A percentile compares a stretch with the other conserved stretches of the same genome.
Conservation (phyloP, 2,888 invertebrate genomes). For the Acanthosepion lycidas region DNA sequence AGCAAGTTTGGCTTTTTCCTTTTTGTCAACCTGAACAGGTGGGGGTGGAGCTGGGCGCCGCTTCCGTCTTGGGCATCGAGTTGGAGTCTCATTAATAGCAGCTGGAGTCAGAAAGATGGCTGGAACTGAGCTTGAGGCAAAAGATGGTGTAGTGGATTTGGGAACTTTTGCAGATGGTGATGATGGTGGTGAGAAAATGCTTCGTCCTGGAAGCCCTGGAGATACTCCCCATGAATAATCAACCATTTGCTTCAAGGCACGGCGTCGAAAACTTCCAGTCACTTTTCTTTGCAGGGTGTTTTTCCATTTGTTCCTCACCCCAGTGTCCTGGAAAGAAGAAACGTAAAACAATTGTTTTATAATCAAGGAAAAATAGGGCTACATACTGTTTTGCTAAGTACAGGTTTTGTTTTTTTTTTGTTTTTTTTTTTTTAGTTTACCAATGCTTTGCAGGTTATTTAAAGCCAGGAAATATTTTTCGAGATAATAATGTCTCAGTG, state of each 20-base stretch:
- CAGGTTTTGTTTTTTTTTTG: too few relatives aligned
- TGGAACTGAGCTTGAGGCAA: neutral
- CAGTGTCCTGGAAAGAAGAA: neutral
- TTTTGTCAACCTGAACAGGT: neutral
- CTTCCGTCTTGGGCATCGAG: neutral
- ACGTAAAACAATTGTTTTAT: neutral
- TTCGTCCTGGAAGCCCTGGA: neutral
- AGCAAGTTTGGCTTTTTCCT: neutral
- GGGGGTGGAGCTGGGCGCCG: neutral
- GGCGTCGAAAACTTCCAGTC: slow-evolving; percentile 15
- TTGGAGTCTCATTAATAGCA: neutral
- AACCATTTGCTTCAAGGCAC: slow-evolving; percentile 37
- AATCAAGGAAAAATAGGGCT: too few relatives aligned
- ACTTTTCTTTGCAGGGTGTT: slow-evolving; percentile 45
- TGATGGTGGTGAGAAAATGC: neutral
- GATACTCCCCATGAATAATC: slow-evolving; percentile 41
- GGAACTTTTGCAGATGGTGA: neutral
- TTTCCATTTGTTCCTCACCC: slow-evolving; percentile 39
- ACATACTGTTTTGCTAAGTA: too few relatives aligned
- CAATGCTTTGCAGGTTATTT: too few relatives aligned
- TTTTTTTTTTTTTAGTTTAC: too few relatives aligned
- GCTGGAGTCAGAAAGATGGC: neutral
- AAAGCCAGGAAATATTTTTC: too few relatives aligned
- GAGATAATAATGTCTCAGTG: too few relatives aligned
- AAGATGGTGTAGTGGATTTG: neutral